Evolutionary conservation across 2,113 vertebrate species (phyloP).

Genomic region (Trichechus manatus): DNA sequence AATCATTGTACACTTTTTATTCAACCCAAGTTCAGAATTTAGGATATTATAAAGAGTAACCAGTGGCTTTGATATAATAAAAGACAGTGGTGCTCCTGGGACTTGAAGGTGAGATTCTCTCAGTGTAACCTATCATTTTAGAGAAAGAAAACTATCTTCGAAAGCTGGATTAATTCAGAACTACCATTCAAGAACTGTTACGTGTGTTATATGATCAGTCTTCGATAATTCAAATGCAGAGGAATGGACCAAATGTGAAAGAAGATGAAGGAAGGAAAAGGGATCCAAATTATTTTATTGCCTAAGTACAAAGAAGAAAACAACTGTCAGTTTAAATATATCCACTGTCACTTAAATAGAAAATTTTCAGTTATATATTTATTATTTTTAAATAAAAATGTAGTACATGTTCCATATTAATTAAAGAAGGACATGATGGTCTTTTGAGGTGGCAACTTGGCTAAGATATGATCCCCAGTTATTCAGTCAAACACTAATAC

Average conservation of each 20-base stretch:
- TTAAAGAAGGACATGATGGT: background rate
- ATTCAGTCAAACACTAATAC: background rate
- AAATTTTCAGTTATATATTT: background rate
- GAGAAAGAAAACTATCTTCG: background rate
- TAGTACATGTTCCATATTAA: background rate
- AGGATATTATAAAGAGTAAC: background rate
- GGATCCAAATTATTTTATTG: background rate
- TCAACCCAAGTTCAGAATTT: conserved; percentile 11
- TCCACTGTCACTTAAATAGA: background rate
- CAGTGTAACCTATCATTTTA: background rate
- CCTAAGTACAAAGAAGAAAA: background rate
- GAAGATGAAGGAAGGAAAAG: background rate
- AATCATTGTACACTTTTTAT: background rate
- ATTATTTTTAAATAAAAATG: background rate
- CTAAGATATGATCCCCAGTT: background rate
- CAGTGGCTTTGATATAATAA: conserved; percentile 3
- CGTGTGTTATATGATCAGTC: background rate
- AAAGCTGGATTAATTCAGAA: background rate
- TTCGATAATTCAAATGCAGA: background rate
- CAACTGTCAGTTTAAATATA: background rate
- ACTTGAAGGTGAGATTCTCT: conserved; percentile 18
- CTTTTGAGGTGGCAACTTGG: background rate
- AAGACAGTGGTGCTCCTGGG: background rate
- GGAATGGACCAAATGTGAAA: background rate
- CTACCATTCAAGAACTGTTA: background rate